Percentiles rank a stretch among this genome's conserved stretches.
Evolutionary conservation across 1,140 invertebrate genomes (phyloP).

Genomic region (Caenorhabditis inopinata): DNA sequence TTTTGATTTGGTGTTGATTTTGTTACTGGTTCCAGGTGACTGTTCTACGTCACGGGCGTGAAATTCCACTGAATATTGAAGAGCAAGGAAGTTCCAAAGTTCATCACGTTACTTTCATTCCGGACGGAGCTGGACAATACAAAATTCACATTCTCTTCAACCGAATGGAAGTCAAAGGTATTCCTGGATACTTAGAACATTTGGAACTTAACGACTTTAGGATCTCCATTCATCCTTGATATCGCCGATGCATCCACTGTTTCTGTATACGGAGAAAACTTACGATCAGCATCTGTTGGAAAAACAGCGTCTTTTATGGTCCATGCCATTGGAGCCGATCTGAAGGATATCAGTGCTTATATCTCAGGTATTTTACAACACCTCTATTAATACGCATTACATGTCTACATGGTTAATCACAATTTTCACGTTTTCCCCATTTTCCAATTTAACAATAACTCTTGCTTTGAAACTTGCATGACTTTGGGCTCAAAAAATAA

Average conservation of each 20-base stretch:
- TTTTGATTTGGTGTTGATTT: not conserved
- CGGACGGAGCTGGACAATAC: conserved; percentile 85
- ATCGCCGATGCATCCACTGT: conserved; percentile 69
- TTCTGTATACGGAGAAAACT: conserved; percentile 73
- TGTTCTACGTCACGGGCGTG: conserved; percentile 75
- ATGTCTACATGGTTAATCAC: not conserved
- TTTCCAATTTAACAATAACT: not conserved
- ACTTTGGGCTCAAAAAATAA: too few relatives aligned
- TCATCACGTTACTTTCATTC: conserved; percentile 85
- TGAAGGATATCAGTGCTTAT: conserved; percentile 67
- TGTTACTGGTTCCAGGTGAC: too few relatives aligned
- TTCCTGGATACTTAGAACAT: conserved; percentile 53
- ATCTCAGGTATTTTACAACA: conserved; percentile 64
- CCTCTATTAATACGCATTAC: not conserved
- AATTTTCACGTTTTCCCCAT: not conserved
- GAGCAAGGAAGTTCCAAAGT: conserved; percentile 76
- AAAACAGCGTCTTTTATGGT: conserved; percentile 72
- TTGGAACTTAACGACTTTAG: conserved; percentile 63
- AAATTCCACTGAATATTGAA: conserved; percentile 80
- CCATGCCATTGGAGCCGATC: conserved; percentile 68
- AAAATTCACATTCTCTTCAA: conserved; percentile 91
- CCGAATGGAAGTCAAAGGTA: conserved; percentile 89
- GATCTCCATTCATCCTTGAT: conserved; percentile 71
- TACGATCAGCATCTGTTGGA: conserved; percentile 73
- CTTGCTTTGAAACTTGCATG: too few relatives aligned